A percentile compares a stretch with the other conserved stretches of the same genome.
Conservation (phyloP, 1,140 invertebrate genomes). For the Pseudachorutes palmiensis region DNA sequence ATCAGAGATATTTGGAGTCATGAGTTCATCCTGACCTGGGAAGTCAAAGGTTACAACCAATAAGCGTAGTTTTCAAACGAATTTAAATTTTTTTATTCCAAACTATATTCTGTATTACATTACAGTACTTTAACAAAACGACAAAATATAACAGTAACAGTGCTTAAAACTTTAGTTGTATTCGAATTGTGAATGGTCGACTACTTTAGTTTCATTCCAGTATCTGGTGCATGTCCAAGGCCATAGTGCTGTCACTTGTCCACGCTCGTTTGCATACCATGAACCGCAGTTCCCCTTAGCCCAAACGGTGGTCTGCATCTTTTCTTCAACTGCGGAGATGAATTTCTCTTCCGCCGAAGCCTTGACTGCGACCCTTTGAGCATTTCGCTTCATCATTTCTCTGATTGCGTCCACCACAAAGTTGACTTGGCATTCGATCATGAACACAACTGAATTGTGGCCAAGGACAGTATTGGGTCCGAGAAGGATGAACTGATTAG, state of each 20-base stretch:
- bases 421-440: constrained; percentile 20
- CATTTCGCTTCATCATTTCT: constrained; percentile 9
- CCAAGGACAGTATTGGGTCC: constrained; percentile 26
- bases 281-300: constrained; percentile 14
- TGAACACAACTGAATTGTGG: constrained; percentile 19
- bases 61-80: too few relatives aligned
- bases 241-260: constrained; percentile 16
- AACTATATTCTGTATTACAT: too few relatives aligned
- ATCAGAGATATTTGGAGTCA: too few relatives aligned
- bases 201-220: constrained; percentile 4
- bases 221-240: constrained; percentile 18
- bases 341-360: constrained; percentile 13
- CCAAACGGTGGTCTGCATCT: constrained; percentile 24
- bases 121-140: too few relatives aligned
- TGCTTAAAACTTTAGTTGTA: too few relatives aligned
- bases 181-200: constrained; percentile 2
- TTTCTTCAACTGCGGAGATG: not conserved
- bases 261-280: constrained; percentile 19
- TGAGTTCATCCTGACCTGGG: too few relatives aligned
- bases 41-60: too few relatives aligned
- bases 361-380: constrained; percentile 5
- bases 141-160: too few relatives aligned
- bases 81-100: too few relatives aligned
- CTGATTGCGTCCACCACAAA: constrained; percentile 3
- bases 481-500: constrained; percentile 21